Conservation (phyloP, 2,797 vertebrate genomes). For the Sebastiscus tertius region DNA sequence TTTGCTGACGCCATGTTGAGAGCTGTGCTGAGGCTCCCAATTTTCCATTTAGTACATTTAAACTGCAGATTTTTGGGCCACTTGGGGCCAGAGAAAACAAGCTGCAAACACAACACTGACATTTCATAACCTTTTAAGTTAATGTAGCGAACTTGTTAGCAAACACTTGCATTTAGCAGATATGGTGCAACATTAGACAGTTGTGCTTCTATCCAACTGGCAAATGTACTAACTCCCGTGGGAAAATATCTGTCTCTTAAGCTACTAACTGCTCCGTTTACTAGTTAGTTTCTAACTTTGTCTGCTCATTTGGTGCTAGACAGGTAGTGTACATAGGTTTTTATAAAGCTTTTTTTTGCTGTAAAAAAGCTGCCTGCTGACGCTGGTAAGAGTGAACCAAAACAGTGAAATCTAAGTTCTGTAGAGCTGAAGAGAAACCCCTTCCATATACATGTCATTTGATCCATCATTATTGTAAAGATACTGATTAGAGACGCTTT, state of each 20-base stretch:
- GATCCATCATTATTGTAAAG: not conserved
- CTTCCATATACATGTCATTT: not conserved
- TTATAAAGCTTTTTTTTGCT: not conserved
- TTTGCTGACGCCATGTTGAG: too few species aligned
- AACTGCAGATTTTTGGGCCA: not conserved
- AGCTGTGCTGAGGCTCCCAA: too few species aligned
- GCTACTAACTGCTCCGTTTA: too few species aligned
- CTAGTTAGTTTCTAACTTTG: not conserved
- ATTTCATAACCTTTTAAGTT: not conserved
- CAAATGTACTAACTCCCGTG: not conserved
- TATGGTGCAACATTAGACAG: not conserved
- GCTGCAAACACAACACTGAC: not conserved
- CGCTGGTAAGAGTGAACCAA: not conserved
- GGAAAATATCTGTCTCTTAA: too few species aligned
- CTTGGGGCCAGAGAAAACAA: not conserved
- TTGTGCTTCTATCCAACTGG: not conserved
- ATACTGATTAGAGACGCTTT: not conserved
- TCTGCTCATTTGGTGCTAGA: too few species aligned
- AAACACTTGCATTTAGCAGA: not conserved
- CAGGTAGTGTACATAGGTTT: not conserved
- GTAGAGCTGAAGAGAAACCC: not conserved
- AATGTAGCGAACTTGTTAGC: not conserved
- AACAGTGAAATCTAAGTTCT: not conserved
- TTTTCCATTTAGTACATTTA: not conserved
- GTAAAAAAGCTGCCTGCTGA: not conserved